These are phyloP conservation scores for Rhopilema esculentum DNA, from an alignment of 30 jellyfish, hydroid and myxozoan species.

Conservation along the genomic window DNA sequence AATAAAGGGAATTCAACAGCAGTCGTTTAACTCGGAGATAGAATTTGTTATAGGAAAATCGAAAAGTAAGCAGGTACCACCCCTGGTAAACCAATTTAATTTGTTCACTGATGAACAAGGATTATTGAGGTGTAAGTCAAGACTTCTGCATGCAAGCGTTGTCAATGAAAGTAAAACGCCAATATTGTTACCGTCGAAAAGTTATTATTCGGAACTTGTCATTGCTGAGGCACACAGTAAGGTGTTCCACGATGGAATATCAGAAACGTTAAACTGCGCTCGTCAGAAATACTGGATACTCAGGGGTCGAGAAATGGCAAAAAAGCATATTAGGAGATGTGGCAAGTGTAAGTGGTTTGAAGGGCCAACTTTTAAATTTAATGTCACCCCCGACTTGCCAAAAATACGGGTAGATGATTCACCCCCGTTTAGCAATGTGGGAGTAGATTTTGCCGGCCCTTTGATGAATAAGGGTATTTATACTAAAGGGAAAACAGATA, in stretches of 20 bases:
- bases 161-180: slow-evolving; percentile 3
- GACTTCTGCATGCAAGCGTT: slow-evolving; percentile 14
- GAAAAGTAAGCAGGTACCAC: slow-evolving; percentile 7
- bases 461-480: background rate
- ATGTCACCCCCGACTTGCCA: slow-evolving; percentile 15
- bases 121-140: slow-evolving; percentile 11
- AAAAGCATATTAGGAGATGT: slow-evolving; percentile 19
- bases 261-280: slow-evolving; percentile 23
- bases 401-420: slow-evolving; percentile 8
- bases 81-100: background rate
- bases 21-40: background rate
- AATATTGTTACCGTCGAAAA: slow-evolving; percentile 18
- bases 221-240: slow-evolving; percentile 49
- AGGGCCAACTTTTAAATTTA: slow-evolving; percentile 6
- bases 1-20: slow-evolving; percentile 15
- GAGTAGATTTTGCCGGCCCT: slow-evolving; percentile 26
- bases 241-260: slow-evolving; percentile 34
- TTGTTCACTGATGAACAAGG: slow-evolving; percentile 39
- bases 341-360: slow-evolving; percentile 23
- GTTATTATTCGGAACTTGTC: slow-evolving; percentile 34
- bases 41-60: no score
- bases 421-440: slow-evolving; percentile 23
- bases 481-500: background rate
- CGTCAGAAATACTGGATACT: slow-evolving; percentile 31
- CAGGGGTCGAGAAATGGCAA: slow-evolving; percentile 15